These are phyloP conservation scores for Euzophera pinguis DNA, from an alignment of 2,888 invertebrate species.

Conservation along the genomic window DNA sequence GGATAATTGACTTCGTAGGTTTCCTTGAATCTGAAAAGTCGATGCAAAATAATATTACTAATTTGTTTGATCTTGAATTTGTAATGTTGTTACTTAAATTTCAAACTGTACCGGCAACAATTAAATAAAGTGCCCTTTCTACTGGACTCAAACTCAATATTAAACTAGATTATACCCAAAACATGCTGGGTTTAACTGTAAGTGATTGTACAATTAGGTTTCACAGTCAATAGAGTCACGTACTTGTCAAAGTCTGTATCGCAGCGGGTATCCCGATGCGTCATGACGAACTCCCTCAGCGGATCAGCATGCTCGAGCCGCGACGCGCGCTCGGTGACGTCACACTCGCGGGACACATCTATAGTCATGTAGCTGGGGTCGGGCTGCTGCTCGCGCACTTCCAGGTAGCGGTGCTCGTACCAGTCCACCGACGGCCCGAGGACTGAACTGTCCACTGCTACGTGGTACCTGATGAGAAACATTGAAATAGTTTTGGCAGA, in stretches of 20 bases:
- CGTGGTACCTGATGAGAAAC: conserved; percentile 44
- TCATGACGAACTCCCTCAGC: conserved; percentile 54
- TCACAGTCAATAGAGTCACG: too few relatives aligned
- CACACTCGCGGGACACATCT: conserved; percentile 46
- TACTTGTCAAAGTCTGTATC: conserved; percentile 37
- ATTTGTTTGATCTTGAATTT: too few relatives aligned
- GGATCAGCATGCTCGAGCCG: conserved; percentile 53
- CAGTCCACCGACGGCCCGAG: conserved; percentile 54
- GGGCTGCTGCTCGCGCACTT: conserved; percentile 30
- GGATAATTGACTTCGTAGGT: conserved; percentile 42
- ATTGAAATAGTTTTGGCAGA: too few relatives aligned
- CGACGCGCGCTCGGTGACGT: conserved; percentile 30
- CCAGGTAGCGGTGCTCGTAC: conserved; percentile 55
- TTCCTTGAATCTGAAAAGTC: conserved; percentile 43
- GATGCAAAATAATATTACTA: too few relatives aligned
- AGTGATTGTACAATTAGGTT: too few relatives aligned
- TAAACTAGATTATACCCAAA: too few relatives aligned
- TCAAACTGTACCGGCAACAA: too few relatives aligned
- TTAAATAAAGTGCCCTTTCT: too few relatives aligned
- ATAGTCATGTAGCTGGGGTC: conserved; percentile 37
- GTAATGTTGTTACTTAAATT: too few relatives aligned
- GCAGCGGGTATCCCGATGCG: conserved; percentile 45
- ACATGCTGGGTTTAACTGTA: too few relatives aligned
- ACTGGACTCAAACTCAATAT: too few relatives aligned
- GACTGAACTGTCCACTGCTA: conserved; percentile 59